Evolutionary conservation across 35 echinoderm and acorn worm species (phyloP), one percentile per base, ranked within the genome.

Genomic region (Ptychodera flava): DNA sequence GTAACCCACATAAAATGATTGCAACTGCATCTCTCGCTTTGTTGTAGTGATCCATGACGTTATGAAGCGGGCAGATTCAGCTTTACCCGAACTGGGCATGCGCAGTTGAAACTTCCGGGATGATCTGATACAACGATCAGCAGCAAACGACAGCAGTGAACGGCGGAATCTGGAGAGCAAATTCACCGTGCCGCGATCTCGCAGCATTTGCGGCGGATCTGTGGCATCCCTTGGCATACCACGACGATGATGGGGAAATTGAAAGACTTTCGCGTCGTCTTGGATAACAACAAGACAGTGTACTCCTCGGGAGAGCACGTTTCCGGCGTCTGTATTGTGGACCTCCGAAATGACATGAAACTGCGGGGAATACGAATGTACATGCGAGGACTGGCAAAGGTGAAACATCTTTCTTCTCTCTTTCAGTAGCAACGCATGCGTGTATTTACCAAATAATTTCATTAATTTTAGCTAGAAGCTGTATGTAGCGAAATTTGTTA

Each of bases 331-430:
- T 91, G 92, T 82, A 88, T 88, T 31, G 91, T 97, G 28, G 94
- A 97, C 38, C 87, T 97, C 31, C 88, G 94, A 64, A 91, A 91
- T 31, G 94, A 97, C 83, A 93, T 97, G 88, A 97, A 97, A 78
- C 90, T 97, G 85, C 64, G 94, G 85, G 94, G 94, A 30, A 97
- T 97, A 87, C 94, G 94, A 35, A 93, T 97, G 30, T 97, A 93
- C 37, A 95, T 95, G 93, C 82, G 93, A 77, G 93, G 93, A 32
- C 80, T 95, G n/a, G 91, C 94, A 80, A 97, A 93, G 94, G 91
- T 93, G 82, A 81, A 36, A 22, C 28, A 2, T 81, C 28, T 81
- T 33, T 15, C 76, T 79, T 16, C 29, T 79, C 29, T 1, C 1
- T 79, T 30, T 1, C 15, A 31, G 27, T 16, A 29, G n/a, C n/a